phyloP scores from a whole-genome alignment of 2,113 vertebrate genomes.

The Lampris megalopsis region DNA sequence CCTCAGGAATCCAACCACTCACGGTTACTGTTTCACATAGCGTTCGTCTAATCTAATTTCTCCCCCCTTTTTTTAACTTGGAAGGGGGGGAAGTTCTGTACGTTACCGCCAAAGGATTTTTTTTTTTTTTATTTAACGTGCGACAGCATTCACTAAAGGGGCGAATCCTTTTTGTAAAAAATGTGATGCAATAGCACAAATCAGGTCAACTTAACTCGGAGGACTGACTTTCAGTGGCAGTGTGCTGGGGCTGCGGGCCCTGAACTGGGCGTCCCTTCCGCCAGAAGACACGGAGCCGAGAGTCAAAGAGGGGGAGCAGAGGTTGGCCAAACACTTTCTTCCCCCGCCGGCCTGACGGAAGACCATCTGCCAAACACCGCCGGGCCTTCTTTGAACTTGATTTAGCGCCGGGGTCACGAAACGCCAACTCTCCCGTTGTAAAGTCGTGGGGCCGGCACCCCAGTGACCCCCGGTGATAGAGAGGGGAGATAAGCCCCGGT shows the following conservation, averaged over 20 bases:
- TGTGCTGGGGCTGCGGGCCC: conserved; percentile 28
- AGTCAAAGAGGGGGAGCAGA: conserved; percentile 76
- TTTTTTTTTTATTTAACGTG: not conserved
- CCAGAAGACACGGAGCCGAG: conserved; percentile 58
- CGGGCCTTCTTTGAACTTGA: conserved; percentile 91
- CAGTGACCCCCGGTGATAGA: conserved; percentile 71
- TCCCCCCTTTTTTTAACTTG: conserved; percentile 1
- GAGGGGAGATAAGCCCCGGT: conserved; percentile 78
- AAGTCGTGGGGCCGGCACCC: conserved; percentile 79
- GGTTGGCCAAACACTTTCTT: conserved; percentile 81
- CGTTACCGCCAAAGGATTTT: conserved; percentile 10
- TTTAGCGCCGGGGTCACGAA: conserved; percentile 84
- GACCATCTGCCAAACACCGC: conserved; percentile 85
- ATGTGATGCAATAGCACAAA: conserved; percentile 4
- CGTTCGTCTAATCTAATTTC: conserved; percentile 9
- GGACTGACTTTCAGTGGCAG: not conserved
- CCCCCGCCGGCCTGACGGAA: conserved; percentile 86
- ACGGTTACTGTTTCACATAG: conserved; percentile 2
- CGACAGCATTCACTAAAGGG: not conserved
- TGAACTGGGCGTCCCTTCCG: conserved; percentile 51
- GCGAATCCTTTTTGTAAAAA: conserved; percentile 5
- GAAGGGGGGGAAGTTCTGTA: not conserved
- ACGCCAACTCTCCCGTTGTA: conserved; percentile 80
- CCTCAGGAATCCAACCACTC: conserved; percentile 18
- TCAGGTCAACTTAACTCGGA: not conserved